Conservation (phyloP, 2,797 vertebrate genomes). For the Siniperca obscura region DNA sequence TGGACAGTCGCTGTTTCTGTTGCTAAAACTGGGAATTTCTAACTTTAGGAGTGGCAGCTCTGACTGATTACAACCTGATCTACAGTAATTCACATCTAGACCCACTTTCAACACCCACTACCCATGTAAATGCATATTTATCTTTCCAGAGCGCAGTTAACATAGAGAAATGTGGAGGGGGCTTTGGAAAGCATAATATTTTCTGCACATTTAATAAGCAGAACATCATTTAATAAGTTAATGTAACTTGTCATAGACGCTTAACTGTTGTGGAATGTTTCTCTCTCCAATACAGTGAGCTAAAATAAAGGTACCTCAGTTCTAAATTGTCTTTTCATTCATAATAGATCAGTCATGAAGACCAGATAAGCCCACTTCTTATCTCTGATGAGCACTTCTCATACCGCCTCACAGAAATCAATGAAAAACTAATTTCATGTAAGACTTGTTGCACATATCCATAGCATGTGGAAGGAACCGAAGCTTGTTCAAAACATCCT, state of each 20-base stretch:
- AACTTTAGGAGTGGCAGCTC: neutral
- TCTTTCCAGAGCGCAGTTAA: neutral
- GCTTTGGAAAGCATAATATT: neutral
- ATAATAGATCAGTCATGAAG: conserved; percentile 15
- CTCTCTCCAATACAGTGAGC: neutral
- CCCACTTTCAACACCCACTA: neutral
- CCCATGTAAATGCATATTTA: neutral
- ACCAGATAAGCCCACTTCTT: conserved; percentile 19
- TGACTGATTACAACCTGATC: conserved; percentile 4
- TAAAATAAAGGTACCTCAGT: neutral
- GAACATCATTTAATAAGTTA: neutral
- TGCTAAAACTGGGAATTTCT: neutral
- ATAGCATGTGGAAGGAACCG: neutral
- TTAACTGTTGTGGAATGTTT: neutral
- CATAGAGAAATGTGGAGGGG: too few species aligned
- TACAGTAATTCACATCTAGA: neutral
- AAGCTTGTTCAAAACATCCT: conserved; percentile 13
- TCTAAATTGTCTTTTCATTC: conserved; percentile 29
- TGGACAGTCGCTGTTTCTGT: neutral
- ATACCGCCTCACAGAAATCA: conserved; percentile 20
- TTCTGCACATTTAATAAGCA: neutral
- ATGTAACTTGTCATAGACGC: neutral
- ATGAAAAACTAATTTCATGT: conserved; percentile 24
- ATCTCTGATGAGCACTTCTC: conserved; percentile 15
- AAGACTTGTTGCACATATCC: conserved; percentile 15